Evolutionary conservation across 2,797 vertebrate genomes (phyloP).

Genomic region (Sus cebifrons): DNA sequence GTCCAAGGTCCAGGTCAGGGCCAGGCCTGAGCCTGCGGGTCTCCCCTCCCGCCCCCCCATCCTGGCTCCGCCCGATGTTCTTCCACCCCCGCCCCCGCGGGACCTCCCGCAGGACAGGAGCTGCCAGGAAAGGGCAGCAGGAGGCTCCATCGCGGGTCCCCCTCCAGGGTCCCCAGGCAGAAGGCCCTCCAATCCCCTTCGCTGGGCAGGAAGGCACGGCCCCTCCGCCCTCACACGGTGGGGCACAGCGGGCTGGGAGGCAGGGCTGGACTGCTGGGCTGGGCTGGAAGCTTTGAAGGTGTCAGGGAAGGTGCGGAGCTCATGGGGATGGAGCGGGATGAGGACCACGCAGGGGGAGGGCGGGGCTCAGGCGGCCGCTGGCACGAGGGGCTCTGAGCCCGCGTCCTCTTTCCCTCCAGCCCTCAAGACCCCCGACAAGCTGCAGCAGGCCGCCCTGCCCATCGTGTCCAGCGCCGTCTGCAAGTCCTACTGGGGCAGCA

Average conservation of each 20-base stretch:
- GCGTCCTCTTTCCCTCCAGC: background rate
- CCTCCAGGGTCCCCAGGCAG: slow-evolving; percentile 78
- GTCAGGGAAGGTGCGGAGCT: background rate
- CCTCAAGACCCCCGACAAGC: slow-evolving; percentile 88
- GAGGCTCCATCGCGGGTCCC: background rate
- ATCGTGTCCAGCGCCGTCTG: slow-evolving; percentile 92
- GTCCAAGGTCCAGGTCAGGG: background rate
- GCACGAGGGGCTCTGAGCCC: background rate
- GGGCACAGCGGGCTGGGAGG: slow-evolving; percentile 89
- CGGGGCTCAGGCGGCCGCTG: background rate
- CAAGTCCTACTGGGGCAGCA: slow-evolving; percentile 90
- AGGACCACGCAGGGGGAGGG: too few relatives aligned
- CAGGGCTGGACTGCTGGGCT: slow-evolving; percentile 4
- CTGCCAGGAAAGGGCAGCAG: background rate
- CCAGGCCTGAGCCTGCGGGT: background rate
- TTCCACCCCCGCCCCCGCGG: background rate
- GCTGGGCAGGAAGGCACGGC: slow-evolving; percentile 23
- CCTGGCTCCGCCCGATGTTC: background rate
- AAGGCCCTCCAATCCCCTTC: slow-evolving; percentile 81
- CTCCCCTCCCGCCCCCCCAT: too few relatives aligned
- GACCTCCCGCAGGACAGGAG: background rate
- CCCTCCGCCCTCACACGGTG: slow-evolving; percentile 82
- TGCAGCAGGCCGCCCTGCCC: slow-evolving; percentile 94
- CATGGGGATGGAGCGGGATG: fast-evolving
- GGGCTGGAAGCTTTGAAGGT: background rate